phyloP scores from a whole-genome alignment of 2,113 vertebrate genomes.

The Nannospalax galili region DNA sequence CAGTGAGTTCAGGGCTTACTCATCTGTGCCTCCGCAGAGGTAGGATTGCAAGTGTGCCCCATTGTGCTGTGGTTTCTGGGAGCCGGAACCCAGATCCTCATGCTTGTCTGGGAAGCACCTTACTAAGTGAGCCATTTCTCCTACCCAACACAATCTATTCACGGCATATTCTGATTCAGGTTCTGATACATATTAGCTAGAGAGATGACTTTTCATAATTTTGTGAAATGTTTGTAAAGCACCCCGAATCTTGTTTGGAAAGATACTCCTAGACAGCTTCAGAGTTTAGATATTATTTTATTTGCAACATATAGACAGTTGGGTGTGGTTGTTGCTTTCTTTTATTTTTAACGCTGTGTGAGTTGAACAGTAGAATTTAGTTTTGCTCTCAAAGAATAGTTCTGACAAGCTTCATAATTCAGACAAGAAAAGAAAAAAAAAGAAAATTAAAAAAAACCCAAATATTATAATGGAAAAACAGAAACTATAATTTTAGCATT shows the following conservation, averaged over 20 bases:
- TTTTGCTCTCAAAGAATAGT: background rate
- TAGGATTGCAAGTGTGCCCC: background rate
- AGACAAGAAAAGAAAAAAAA: background rate
- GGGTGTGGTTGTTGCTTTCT: background rate
- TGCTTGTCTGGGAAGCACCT: background rate
- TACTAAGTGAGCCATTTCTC: background rate
- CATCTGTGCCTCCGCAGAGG: background rate
- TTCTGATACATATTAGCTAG: background rate
- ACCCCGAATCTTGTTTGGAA: background rate
- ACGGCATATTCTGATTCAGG: background rate
- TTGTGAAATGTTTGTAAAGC: background rate
- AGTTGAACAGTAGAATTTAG: background rate
- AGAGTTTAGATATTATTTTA: background rate
- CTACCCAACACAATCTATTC: background rate
- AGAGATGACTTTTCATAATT: background rate
- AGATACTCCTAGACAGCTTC: background rate
- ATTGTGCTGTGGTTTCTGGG: background rate
- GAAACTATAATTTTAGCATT: background rate
- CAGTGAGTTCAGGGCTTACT: background rate
- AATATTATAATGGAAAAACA: background rate
- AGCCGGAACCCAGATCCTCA: too few relatives aligned
- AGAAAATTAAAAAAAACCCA: background rate
- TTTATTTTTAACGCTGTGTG: conserved; percentile 2
- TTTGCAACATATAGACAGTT: background rate
- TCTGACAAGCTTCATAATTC: background rate